A percentile compares a stretch with the other conserved stretches of the same genome.
Evolutionary conservation across 2,888 invertebrate species (phyloP).

Genomic region (Eueremaeus valkanovi): DNA sequence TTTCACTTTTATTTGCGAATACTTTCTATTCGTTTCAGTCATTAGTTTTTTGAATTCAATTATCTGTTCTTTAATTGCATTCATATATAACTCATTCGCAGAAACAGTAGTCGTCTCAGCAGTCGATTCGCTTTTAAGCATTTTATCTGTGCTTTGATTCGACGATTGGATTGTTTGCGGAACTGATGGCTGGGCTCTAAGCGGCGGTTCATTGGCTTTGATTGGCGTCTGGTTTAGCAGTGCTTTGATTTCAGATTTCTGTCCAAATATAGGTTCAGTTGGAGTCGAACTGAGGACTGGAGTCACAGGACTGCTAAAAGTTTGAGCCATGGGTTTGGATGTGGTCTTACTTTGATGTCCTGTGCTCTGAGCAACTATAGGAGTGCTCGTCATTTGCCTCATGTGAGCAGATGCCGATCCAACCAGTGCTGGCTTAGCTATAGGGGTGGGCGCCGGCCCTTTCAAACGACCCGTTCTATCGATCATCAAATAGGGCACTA

Average conservation of each 20-base stretch:
- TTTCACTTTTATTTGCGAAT: background rate
- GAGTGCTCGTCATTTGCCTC: background rate
- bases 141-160: background rate
- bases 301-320: background rate
- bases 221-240: background rate
- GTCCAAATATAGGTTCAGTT: background rate
- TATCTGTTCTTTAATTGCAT: constrained; percentile 36
- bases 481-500: constrained; percentile 36
- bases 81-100: background rate
- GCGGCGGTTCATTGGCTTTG: background rate
- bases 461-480: constrained; percentile 25
- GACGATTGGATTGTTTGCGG: background rate
- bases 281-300: background rate
- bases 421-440: constrained; percentile 4
- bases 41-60: constrained; percentile 19
- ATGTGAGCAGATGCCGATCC: background rate
- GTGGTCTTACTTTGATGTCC: background rate
- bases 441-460: background rate
- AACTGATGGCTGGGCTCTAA: too few relatives aligned
- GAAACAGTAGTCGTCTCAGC: background rate
- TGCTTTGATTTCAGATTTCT: background rate
- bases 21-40: background rate
- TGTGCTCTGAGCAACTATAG: background rate
- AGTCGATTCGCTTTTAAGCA: background rate
- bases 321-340: background rate